phyloP scores from a whole-genome alignment of 2,113 vertebrate species.

The Aspidoscelis tigris region DNA sequence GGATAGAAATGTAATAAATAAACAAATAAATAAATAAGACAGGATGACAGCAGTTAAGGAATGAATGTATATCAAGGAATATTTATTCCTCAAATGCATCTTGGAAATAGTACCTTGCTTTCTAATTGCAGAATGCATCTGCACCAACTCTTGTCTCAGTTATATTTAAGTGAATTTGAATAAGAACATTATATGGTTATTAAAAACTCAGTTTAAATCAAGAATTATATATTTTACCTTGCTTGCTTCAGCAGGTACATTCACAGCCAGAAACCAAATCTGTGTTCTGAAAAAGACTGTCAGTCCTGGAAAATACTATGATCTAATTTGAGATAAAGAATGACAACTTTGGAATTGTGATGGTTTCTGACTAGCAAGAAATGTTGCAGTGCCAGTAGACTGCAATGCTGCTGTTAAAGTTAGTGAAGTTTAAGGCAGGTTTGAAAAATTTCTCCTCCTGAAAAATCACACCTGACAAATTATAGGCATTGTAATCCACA shows the following conservation, averaged over 20 bases:
- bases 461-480: too few relatives aligned
- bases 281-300: background rate
- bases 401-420: slow-evolving; percentile 6
- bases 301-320: background rate
- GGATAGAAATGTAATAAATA: too few relatives aligned
- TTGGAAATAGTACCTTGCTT: background rate
- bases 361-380: background rate
- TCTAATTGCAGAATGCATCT: background rate
- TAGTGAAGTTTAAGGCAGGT: background rate
- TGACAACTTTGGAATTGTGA: background rate
- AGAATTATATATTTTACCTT: background rate
- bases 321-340: background rate
- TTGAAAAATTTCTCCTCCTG: too few relatives aligned
- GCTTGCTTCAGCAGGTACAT: background rate
- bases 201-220: background rate
- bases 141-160: background rate
- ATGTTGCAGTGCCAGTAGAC: background rate
- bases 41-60: background rate
- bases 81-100: background rate
- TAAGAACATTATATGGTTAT: background rate
- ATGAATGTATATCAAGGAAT: background rate
- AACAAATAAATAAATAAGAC: background rate
- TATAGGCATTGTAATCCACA: too few relatives aligned
- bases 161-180: background rate
- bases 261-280: background rate